Evolutionary conservation across 2,797 vertebrate species (phyloP).

Genomic region (Halcyon leucocephala): DNA sequence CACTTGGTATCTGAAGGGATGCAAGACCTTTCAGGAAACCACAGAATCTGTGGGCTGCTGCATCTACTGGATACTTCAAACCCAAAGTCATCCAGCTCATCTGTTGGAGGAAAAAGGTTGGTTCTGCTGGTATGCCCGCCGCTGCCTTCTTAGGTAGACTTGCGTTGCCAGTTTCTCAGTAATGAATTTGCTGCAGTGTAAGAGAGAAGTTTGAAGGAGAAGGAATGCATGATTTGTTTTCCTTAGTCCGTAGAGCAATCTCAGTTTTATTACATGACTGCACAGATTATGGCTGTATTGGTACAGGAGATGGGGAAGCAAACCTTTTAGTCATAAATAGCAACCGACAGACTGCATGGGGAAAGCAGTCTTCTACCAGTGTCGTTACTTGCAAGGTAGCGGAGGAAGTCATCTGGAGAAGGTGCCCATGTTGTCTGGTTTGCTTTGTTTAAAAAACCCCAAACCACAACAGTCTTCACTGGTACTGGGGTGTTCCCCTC

Average conservation of each 20-base stretch:
- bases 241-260: not conserved
- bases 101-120: not conserved
- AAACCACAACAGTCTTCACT: not conserved
- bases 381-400: not conserved
- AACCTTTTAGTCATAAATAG: not conserved
- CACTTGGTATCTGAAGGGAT: not conserved
- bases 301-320: not conserved
- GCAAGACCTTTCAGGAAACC: not conserved
- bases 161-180: not conserved
- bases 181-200: not conserved
- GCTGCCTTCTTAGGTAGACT: not conserved
- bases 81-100: not conserved
- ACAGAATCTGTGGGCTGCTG: not conserved
- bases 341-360: not conserved
- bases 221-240: not conserved
- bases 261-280: not conserved
- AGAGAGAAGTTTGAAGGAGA: not conserved
- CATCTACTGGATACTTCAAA: not conserved
- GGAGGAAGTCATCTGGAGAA: not conserved
- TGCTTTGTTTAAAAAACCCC: not conserved
- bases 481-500: not conserved
- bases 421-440: not conserved
- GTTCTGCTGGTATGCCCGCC: not conserved
- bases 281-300: not conserved
- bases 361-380: not conserved